Percentiles rank a stretch among this genome's conserved stretches.
Evolutionary conservation across 1,140 invertebrate genomes (phyloP).

Genomic region (Trigoniulus corallinus): DNA sequence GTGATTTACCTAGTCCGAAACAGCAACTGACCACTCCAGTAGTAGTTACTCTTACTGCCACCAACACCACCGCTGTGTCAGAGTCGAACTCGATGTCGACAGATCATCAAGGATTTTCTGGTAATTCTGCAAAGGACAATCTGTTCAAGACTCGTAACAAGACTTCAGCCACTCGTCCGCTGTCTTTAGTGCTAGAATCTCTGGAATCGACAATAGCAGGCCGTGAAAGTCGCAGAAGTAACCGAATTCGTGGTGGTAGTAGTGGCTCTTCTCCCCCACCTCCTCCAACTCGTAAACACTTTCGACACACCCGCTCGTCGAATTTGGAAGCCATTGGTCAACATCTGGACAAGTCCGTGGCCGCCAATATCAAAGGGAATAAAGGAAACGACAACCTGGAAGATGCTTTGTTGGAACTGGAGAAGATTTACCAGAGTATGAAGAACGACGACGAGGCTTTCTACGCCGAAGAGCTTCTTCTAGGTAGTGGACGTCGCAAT

Average conservation of each 20-base stretch:
- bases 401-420: slow-evolving; percentile 68
- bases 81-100: too few relatives aligned
- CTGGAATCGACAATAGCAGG: neutral
- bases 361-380: neutral
- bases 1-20: too few relatives aligned
- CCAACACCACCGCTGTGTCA: too few relatives aligned
- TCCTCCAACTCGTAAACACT: neutral
- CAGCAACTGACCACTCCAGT: too few relatives aligned
- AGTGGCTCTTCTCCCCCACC: neutral
- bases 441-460: slow-evolving; percentile 26
- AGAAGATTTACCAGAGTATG: slow-evolving; percentile 50
- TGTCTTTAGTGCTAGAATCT: neutral
- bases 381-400: slow-evolving; percentile 44
- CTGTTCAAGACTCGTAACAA: too few relatives aligned
- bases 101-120: too few relatives aligned
- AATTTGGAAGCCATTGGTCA: neutral
- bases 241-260: too few relatives aligned
- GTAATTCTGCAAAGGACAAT: too few relatives aligned
- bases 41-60: too few relatives aligned
- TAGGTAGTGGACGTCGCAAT: neutral
- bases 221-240: too few relatives aligned
- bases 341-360: neutral
- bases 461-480: neutral
- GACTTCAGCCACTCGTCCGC: too few relatives aligned
- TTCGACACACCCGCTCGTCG: neutral